Evolutionary conservation across 2,113 vertebrate species (phyloP), one percentile per base, ranked within the genome.

Genomic region (Anseranas semipalmata): DNA sequence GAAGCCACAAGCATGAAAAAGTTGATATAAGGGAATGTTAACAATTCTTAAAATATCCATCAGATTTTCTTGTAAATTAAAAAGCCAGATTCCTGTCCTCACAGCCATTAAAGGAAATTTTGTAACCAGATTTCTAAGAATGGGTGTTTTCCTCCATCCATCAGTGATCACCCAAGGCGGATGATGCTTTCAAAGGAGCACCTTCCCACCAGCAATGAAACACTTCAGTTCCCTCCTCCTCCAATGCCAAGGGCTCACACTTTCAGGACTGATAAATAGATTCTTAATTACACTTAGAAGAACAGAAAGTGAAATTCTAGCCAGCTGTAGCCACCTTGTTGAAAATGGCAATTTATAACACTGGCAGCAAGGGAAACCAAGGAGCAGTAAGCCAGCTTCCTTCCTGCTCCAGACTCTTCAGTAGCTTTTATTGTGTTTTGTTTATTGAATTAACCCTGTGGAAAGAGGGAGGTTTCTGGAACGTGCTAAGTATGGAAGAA

Each of bases 341-440:
- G 76, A 79, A 96, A 90, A 68, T 24, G n/a, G 58, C 45, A 60
- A 65, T 89, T 90, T 56, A 82, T 92, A 81, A 78, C 53, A 10
- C 19, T 50, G 70, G 48, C 60, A 92, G 24, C 66, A 90, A 45
- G 48, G 88, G 84, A 96, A 92, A 84, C 16, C 30, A 66, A 90
- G 70, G 30, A 85, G n/a, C 16, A 84, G 35, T 43, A 93, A 95
- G 41, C 56, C 78, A 89, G 48, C 45, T 95, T 96, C 94, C 92
- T 95, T 96, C 94, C 86, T 87, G 53, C n/a, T 82, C 58, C 77
- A 87, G 66, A 75, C 20, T 82, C 88, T 71, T 72, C 70, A 81
- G 87, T n/a, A 56, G 84, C 20, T 95, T 89, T 92, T 60, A 91
- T 68, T 93, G 66, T 89, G 39, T 79, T 92, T 75, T 95, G 45